Evolutionary conservation across 2,888 invertebrate species (phyloP).

Genomic region (Coleophora flavipennella): DNA sequence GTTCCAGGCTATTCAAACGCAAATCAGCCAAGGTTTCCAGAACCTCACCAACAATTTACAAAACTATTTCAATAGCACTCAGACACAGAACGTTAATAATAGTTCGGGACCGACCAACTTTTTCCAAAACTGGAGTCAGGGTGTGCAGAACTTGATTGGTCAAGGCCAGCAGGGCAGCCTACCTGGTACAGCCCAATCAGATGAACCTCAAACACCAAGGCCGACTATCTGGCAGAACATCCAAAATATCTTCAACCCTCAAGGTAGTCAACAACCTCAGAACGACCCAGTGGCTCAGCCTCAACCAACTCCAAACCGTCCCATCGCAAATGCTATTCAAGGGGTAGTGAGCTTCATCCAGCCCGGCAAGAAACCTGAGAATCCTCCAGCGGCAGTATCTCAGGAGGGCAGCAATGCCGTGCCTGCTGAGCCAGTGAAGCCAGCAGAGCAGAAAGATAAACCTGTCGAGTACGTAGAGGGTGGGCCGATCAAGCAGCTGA

Average conservation of each 20-base stretch:
- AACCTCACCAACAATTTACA: conserved; percentile 15
- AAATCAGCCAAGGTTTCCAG: conserved; percentile 7
- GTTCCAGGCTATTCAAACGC: conserved; percentile 3
- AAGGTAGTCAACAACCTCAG: conserved; percentile 12
- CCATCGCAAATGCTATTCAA: conserved; percentile 33
- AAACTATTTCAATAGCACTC: not conserved
- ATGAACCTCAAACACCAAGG: conserved; percentile 3
- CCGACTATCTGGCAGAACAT: conserved; percentile 15
- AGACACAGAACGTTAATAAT: conserved; percentile 1
- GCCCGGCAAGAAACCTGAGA: conserved; percentile 9
- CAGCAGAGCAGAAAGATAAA: conserved; percentile 10
- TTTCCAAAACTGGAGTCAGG: conserved; percentile 11
- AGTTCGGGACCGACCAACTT: conserved; percentile 8
- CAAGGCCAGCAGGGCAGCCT: conserved; percentile 4
- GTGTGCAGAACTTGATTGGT: conserved; percentile 19
- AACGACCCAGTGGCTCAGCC: conserved; percentile 17
- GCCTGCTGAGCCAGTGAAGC: conserved; percentile 8
- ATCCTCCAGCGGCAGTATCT: conserved; percentile 7
- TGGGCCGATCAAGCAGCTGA: conserved; percentile 31
- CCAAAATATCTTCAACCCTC: conserved; percentile 12
- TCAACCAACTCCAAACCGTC: conserved; percentile 21
- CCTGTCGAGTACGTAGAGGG: conserved; percentile 9
- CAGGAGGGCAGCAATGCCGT: conserved; percentile 17
- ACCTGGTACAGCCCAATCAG: not conserved
- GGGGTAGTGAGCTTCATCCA: conserved; percentile 20